Base-by-base conservation (phyloP, 2,888 invertebrate genomes). In the Rotaria socialis region DNA sequence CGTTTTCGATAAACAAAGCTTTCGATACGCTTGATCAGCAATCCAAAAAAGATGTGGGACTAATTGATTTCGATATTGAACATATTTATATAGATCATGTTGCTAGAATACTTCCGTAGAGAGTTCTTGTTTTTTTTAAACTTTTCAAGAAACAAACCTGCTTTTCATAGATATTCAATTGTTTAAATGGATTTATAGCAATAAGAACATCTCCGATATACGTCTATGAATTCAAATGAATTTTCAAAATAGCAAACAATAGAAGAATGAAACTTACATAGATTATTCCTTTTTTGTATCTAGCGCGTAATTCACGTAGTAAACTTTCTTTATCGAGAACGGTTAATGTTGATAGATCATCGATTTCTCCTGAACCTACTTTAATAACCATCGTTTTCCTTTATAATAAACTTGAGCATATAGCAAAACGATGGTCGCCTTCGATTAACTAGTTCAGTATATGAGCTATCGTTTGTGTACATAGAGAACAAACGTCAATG, bases 141-240 rank as follows among this genome's bases (percentile, higher is more conserved):
- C 4, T 74, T 80, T 52, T 11, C 2, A 14, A 3, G 16, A 50
- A 35, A 41, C 55, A 58, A 58, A 90, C 90, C 87, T 89, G 87
- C 88, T 89, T 88, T 85, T 88, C 89, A 88, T 90, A 90, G 24
- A 90, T 89, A 55, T 89, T 89, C 11, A 90, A 87, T 4, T 90
- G 89, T 87, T 89, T 89, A 88, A 89, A 91, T 67, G 91, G 91
- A 87, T 91, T 91, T 22, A 91, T 89, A n/a, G 90, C 90, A 84
- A 91, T 89, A 52, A 91, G 87, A 85, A 91, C 90, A 86, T 91
- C 91, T 35, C 91, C 90, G 86, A 90, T 90, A 88, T 90, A 90
- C 10, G 90, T 91, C 90, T 91, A 89, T 52, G 89, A 89, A 84
- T 74, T 14, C 6, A 22, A 55, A 55, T 22, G 5, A 55, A 22